A percentile compares a stretch with the other conserved stretches of the same genome.
phyloP scores from a whole-genome alignment of 2,888 invertebrate genomes.

The Coelogynopora nodosa region DNA sequence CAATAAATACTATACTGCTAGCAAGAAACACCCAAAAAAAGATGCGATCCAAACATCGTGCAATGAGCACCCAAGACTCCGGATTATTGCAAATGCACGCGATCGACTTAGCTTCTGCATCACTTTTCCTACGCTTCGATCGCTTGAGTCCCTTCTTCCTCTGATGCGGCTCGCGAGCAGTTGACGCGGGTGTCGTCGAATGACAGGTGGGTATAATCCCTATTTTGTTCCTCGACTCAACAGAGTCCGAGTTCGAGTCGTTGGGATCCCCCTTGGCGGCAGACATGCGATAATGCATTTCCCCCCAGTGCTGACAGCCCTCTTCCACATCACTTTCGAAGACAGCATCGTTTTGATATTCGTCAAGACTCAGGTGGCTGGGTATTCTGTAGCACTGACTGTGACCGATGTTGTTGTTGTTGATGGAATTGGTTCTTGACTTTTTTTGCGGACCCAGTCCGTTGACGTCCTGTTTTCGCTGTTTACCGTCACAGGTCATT shows the following conservation, averaged over 20 bases:
- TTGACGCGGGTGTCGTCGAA: background rate
- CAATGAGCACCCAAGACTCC: slow-evolving; percentile 49
- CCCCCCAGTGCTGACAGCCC: background rate
- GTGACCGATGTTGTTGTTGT: background rate
- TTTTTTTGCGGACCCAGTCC: background rate
- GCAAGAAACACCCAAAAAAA: slow-evolving; percentile 52
- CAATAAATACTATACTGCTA: slow-evolving; percentile 45
- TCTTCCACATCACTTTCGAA: background rate
- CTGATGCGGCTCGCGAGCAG: background rate
- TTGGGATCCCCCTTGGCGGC: background rate
- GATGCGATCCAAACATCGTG: slow-evolving; percentile 50
- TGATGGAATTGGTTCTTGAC: background rate
- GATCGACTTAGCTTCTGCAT: slow-evolving; percentile 47
- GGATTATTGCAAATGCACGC: slow-evolving; percentile 34
- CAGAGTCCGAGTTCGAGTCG: background rate
- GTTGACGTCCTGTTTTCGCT: background rate
- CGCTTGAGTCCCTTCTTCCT: background rate
- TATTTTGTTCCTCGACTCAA: background rate
- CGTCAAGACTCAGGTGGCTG: background rate
- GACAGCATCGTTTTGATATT: background rate
- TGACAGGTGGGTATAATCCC: too few species aligned
- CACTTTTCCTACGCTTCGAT: background rate
- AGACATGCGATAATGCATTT: background rate
- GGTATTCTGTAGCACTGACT: background rate
- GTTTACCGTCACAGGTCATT: background rate